Base-by-base conservation (phyloP, 2,797 vertebrate genomes). In the Ctenosaura bakeri region DNA sequence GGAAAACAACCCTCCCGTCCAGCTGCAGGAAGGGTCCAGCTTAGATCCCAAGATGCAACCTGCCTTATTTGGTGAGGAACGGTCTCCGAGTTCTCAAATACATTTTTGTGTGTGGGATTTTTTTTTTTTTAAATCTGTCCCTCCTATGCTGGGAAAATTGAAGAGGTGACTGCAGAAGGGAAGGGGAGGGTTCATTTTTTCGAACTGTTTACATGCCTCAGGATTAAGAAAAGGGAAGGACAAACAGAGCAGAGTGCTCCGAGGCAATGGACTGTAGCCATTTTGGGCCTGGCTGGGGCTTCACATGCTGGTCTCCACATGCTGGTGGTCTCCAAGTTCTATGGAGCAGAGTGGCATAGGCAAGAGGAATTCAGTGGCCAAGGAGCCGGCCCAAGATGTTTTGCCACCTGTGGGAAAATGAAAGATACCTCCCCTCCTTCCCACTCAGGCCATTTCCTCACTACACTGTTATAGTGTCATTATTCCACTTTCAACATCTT, bases 21-120 rank as follows among this genome's bases (percentile, higher is more conserved):
- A 42, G 26, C 87, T 91, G 90, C 91, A 93, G 94, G 93, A 90
- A 94, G 93, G 89, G 92, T 92, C 90, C 78, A 82, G 29, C 26
- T 56, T 87, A 4, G 32, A 71, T 4, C 14, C 76, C 32, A 0
- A 38, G 74, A 84, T 1, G 32, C 24, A 12, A 87, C 89, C 94
- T 88, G 88, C 96, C 95, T 95, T 96, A 96, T 96, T 96, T 96
- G 96, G 96, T 91, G 95, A 95, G 93, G 95, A 96, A 94, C 35
- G 18, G 93, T 77, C 90, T 76, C 87, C 83, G 0, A 0, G 93
- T 86, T 93, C 94, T 87, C 88, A 92, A 91, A 94, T 50, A 81
- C 91, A 81, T 94, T 92, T 93, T 89, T 92, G 64, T 92, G 88
- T 92, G 93, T 94, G 91, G 91, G 94, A 95, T 93, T 82, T 95